Percentiles rank a stretch among this genome's conserved stretches.
phyloP scores from a whole-genome alignment of 1,140 invertebrate genomes.

The Sarcophaga peregrina region DNA sequence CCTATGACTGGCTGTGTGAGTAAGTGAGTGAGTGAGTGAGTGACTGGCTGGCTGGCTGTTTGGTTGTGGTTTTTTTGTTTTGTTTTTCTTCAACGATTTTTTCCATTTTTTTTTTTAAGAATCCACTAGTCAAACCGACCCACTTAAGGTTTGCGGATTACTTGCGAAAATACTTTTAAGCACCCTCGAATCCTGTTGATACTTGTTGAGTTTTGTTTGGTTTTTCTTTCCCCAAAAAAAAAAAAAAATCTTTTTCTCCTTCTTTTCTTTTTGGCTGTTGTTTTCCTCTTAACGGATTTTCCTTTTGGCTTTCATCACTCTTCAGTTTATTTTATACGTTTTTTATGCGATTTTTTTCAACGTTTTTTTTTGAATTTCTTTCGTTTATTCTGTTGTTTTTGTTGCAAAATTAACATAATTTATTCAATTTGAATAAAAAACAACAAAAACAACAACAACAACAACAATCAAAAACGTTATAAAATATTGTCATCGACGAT shows the following conservation, averaged over 20 bases:
- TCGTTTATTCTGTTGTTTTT: not conserved
- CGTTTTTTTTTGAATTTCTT: slow-evolving; percentile 1
- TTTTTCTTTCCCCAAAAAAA: not conserved
- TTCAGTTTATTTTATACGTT: not conserved
- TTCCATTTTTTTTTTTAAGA: slow-evolving; percentile 13
- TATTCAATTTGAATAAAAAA: slow-evolving; percentile 39
- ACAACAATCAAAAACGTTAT: too few relatives aligned
- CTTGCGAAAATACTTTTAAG: slow-evolving; percentile 40
- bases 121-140: slow-evolving; percentile 28
- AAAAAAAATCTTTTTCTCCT: not conserved
- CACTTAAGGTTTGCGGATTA: slow-evolving; percentile 41
- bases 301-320: not conserved
- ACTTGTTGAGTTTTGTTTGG: slow-evolving; percentile 41
- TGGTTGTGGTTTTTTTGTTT: not conserved
- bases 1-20: not conserved
- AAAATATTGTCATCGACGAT: too few relatives aligned
- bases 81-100: too few relatives aligned
- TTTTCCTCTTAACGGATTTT: slow-evolving; percentile 1
- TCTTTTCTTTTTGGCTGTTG: slow-evolving; percentile 16
- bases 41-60: not conserved
- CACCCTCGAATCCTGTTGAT: slow-evolving; percentile 38
- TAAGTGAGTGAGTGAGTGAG: not conserved
- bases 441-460: slow-evolving; percentile 19
- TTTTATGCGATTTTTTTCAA: not conserved
- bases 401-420: slow-evolving; percentile 40